phyloP scores from a whole-genome alignment of 2,888 invertebrate species.

The Sinohyriopsis cumingii region DNA sequence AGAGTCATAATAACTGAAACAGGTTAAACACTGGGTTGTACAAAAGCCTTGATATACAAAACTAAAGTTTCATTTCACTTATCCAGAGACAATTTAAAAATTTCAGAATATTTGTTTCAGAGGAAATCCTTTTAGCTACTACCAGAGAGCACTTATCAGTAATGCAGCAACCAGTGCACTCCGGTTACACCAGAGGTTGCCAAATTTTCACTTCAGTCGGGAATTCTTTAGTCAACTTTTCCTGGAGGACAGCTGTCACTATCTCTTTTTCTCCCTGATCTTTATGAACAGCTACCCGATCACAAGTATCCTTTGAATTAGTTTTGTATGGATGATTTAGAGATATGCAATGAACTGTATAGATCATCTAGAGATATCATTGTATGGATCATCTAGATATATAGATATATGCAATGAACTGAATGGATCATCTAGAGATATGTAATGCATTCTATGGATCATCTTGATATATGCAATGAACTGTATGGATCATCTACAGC shows the following conservation, averaged over 20 bases:
- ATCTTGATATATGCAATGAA: too few species aligned
- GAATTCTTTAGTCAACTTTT: constrained; percentile 86
- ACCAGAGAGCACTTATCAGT: constrained; percentile 86
- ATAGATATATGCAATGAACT: background rate
- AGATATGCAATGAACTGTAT: background rate
- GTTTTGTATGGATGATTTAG: background rate
- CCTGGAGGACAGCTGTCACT: constrained; percentile 91
- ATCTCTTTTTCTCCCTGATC: constrained; percentile 94
- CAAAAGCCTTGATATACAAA: too few species aligned
- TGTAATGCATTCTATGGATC: too few species aligned
- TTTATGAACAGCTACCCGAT: constrained; percentile 93
- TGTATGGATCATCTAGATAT: background rate
- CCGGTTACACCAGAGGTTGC: constrained; percentile 93
- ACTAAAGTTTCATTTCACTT: too few species aligned
- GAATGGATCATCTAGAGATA: background rate
- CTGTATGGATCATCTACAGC: too few species aligned
- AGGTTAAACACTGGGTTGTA: too few species aligned
- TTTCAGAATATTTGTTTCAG: constrained; percentile 62
- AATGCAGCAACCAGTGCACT: constrained; percentile 96
- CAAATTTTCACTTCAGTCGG: constrained; percentile 83
- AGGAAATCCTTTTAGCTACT: constrained; percentile 81
- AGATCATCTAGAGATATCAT: background rate
- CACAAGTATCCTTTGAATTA: constrained; percentile 79
- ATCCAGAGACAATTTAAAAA: too few species aligned
- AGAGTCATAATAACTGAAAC: too few species aligned